These are phyloP conservation scores for Apamea monoglypha DNA, from an alignment of 2,888 invertebrate species.

Conservation along the genomic window DNA sequence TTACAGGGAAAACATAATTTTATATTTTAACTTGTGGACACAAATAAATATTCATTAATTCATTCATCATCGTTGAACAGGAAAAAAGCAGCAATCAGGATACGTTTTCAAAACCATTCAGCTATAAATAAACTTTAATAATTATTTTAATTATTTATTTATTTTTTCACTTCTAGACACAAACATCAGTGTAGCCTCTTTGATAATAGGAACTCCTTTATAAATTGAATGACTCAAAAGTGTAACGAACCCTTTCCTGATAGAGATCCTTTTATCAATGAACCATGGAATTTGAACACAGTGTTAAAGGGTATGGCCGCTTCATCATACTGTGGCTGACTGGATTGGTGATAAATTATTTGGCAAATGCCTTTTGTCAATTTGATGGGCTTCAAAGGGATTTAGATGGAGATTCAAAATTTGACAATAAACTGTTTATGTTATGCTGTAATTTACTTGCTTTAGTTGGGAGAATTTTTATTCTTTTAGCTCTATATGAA, in stretches of 20 bases:
- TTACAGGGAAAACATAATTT: too few species aligned
- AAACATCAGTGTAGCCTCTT: too few species aligned
- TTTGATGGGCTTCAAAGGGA: not conserved
- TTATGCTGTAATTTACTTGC: not conserved
- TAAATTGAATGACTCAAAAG: not conserved
- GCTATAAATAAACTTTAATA: not conserved
- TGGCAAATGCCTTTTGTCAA: slow-evolving; percentile 10
- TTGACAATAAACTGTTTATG: not conserved
- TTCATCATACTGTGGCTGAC: not conserved
- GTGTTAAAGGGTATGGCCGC: slow-evolving; percentile 3
- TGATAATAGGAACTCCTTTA: not conserved
- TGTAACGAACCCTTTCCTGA: slow-evolving; percentile 9
- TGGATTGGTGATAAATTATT: slow-evolving; percentile 3
- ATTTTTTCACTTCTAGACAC: too few species aligned
- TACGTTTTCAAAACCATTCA: slow-evolving; percentile 14
- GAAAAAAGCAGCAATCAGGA: not conserved
- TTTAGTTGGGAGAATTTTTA: not conserved
- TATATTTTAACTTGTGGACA: too few species aligned
- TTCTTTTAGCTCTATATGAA: too few species aligned
- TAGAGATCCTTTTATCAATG: slow-evolving; percentile 4
- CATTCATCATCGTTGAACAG: not conserved
- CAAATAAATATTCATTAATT: too few species aligned
- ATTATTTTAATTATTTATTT: too few species aligned
- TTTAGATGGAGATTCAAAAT: not conserved
- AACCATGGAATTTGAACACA: slow-evolving; percentile 6